Percentiles rank a stretch among this genome's conserved stretches.
These are phyloP conservation scores for Polyodon spathula DNA, from an alignment of 2,113 vertebrate species.

Conservation along the genomic window DNA sequence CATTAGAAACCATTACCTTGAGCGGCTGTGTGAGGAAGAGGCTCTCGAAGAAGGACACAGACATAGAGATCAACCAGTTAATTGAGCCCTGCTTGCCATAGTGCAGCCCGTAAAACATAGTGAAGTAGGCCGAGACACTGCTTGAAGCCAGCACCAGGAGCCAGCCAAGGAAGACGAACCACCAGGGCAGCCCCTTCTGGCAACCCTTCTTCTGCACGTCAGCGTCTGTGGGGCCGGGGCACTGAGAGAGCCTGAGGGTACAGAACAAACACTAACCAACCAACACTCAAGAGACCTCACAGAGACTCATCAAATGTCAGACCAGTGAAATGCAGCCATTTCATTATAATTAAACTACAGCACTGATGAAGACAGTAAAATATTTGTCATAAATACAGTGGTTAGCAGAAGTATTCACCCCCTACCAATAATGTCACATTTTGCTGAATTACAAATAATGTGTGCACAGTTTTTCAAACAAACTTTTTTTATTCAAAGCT, in stretches of 20 bases:
- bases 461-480: too few species aligned
- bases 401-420: too few species aligned
- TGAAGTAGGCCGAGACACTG: conserved; percentile 75
- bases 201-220: conserved; percentile 38
- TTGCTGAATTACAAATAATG: too few species aligned
- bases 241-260: conserved; percentile 31
- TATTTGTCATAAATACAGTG: too few species aligned
- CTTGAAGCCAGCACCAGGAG: conserved; percentile 73
- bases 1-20: conserved; percentile 60
- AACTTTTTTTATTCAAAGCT: too few species aligned
- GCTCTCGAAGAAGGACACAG: conserved; percentile 85
- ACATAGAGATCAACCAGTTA: conserved; percentile 87
- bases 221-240: conserved; percentile 36
- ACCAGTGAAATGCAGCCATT: too few species aligned
- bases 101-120: conserved; percentile 83
- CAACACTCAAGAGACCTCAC: too few species aligned
- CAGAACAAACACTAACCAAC: not conserved
- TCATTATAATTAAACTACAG: too few species aligned
- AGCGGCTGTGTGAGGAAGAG: conserved; percentile 85
- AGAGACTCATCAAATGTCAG: too few species aligned
- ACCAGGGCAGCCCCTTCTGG: conserved; percentile 75
- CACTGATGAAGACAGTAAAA: too few species aligned
- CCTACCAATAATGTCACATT: too few species aligned
- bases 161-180: conserved; percentile 86
- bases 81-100: conserved; percentile 79